Percentiles rank a stretch among this genome's conserved stretches.
Conservation (phyloP, 2,113 vertebrate genomes). For the Lagopus leucura region DNA sequence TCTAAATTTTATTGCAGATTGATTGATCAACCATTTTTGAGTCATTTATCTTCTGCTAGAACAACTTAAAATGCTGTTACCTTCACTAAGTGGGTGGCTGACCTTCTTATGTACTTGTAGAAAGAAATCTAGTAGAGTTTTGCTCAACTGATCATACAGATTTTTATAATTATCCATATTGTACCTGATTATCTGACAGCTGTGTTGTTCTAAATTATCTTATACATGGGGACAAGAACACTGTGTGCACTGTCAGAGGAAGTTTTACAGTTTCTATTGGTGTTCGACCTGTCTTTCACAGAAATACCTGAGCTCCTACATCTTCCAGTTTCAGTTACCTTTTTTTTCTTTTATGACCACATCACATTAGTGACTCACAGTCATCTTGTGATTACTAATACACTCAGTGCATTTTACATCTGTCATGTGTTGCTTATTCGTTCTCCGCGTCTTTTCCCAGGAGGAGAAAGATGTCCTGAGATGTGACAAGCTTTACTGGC, state of each 20-base stretch:
- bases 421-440: conserved; percentile 11
- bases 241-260: background rate
- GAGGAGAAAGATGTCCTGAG: background rate
- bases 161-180: background rate
- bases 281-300: background rate
- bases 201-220: background rate
- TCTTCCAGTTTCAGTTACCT: background rate
- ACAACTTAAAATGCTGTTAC: background rate
- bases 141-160: background rate
- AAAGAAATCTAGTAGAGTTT: background rate
- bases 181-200: background rate
- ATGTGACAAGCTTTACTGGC: background rate
- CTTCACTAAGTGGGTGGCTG: background rate
- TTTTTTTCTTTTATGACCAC: background rate
- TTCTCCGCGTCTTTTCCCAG: background rate
- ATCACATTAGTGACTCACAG: conserved; percentile 16
- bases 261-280: background rate
- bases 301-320: background rate
- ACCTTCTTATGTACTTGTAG: background rate
- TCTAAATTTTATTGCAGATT: background rate
- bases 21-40: background rate
- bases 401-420: background rate
- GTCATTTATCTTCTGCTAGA: background rate
- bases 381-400: conserved; percentile 38
- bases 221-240: background rate